phyloP scores from a whole-genome alignment of 2,888 invertebrate species.

The Pegoplata infirma region DNA sequence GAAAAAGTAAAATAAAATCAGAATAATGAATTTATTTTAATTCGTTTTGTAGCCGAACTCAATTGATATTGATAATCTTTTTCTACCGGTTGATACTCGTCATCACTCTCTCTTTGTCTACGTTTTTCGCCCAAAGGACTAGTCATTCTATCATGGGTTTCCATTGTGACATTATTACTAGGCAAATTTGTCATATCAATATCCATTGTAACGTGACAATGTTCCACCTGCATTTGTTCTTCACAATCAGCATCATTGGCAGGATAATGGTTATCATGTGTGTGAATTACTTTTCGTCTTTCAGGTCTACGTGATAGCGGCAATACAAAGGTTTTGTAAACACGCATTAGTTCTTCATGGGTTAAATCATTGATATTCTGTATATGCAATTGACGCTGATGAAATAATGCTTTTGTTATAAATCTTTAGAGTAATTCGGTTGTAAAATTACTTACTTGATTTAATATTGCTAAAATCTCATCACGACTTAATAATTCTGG shows the following conservation, averaged over 20 bases:
- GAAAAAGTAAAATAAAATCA: conserved; percentile 1
- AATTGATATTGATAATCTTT: conserved; percentile 43
- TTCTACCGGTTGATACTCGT: conserved; percentile 8
- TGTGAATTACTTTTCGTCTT: too few relatives aligned
- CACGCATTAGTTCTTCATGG: conserved; percentile 65
- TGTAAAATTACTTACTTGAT: conserved; percentile 65
- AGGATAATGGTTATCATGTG: too few relatives aligned
- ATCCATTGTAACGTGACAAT: conserved; percentile 40
- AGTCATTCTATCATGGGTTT: not conserved
- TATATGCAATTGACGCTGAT: conserved; percentile 67
- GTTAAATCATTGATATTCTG: conserved; percentile 65
- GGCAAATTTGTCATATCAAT: conserved; percentile 1
- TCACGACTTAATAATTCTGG: conserved; percentile 65
- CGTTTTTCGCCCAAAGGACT: conserved; percentile 48
- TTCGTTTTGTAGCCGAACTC: conserved; percentile 48
- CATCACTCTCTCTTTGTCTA: conserved; percentile 27
- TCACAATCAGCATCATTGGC: not conserved
- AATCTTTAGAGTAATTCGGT: not conserved
- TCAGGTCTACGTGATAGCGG: conserved; percentile 65
- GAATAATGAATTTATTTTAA: conserved; percentile 36
- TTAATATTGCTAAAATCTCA: conserved; percentile 66
- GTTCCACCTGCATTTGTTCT: conserved; percentile 15
- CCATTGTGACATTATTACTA: not conserved
- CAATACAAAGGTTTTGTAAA: conserved; percentile 70
- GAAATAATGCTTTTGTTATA: not conserved